A percentile compares a stretch with the other conserved stretches of the same genome.
Conservation (phyloP, 2,797 vertebrate species). For the Hipposideros larvatus region DNA sequence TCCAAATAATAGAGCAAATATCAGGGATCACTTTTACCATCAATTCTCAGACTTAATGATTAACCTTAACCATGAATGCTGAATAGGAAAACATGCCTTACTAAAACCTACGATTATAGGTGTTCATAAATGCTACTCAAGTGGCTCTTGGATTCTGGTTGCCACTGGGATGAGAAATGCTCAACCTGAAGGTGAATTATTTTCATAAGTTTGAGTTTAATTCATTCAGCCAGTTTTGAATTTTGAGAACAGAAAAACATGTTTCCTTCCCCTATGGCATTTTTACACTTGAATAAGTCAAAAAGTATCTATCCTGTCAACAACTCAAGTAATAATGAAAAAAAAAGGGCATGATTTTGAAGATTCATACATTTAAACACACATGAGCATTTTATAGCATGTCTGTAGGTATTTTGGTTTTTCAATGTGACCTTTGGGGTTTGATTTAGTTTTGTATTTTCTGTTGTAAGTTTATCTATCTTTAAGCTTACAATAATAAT, state of each 20-base stretch:
- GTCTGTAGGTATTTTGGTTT: neutral
- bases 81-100: neutral
- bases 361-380: conserved; percentile 3
- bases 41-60: neutral
- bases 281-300: conserved; percentile 55
- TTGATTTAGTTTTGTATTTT: neutral
- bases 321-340: conserved; percentile 11
- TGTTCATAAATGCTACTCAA: neutral
- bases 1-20: neutral
- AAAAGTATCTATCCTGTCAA: conserved; percentile 54
- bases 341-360: neutral
- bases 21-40: neutral
- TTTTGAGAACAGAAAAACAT: conserved; percentile 70
- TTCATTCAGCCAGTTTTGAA: conserved; percentile 67
- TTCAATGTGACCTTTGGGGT: neutral
- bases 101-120: neutral
- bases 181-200: conserved; percentile 58
- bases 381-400: neutral
- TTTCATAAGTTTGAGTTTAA: conserved; percentile 66
- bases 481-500: conserved; percentile 17
- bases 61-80: neutral
- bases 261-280: conserved; percentile 54
- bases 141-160: neutral
- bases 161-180: neutral
- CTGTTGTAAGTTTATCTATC: conserved; percentile 1